Conservation (phyloP, 1,140 invertebrate genomes). For the Aphaenogaster rudis region DNA sequence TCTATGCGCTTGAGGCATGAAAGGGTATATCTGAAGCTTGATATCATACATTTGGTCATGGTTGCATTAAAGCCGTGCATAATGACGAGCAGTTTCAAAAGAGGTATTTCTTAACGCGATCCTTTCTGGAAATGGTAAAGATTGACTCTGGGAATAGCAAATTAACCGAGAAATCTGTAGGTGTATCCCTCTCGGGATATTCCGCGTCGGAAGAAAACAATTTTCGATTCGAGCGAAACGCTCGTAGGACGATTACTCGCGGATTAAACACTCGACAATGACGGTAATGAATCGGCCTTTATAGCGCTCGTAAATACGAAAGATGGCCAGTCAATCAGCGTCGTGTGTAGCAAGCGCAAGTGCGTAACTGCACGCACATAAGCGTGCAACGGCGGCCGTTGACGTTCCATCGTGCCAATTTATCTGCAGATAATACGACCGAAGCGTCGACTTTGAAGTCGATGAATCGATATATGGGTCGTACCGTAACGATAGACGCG, state of each 20-base stretch:
- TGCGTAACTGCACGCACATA: not conserved
- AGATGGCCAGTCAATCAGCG: conserved; percentile 11
- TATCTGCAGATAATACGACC: conserved; percentile 17
- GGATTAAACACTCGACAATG: conserved; percentile 20
- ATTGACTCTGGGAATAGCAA: not conserved
- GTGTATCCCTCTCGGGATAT: not conserved
- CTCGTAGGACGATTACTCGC: not conserved
- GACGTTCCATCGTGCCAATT: conserved; percentile 6
- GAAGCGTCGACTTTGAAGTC: conserved; percentile 35
- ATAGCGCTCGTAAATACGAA: conserved; percentile 36
- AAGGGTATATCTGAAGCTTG: not conserved
- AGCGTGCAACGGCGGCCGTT: not conserved
- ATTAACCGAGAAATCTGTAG: conserved; percentile 9
- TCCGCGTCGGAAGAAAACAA: not conserved
- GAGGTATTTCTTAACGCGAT: not conserved
- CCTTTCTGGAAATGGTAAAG: conserved; percentile 1
- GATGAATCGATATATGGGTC: conserved; percentile 48
- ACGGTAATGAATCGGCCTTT: conserved; percentile 36
- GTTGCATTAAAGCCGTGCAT: not conserved
- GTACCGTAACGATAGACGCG: not conserved
- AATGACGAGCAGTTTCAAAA: conserved; percentile 15
- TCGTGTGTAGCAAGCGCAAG: not conserved
- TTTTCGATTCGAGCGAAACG: conserved; percentile 8
- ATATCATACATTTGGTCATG: not conserved
- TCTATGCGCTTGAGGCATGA: not conserved